Evolutionary conservation across 2,888 invertebrate genomes (phyloP).

Genomic region (Oligia fasciuncula): DNA sequence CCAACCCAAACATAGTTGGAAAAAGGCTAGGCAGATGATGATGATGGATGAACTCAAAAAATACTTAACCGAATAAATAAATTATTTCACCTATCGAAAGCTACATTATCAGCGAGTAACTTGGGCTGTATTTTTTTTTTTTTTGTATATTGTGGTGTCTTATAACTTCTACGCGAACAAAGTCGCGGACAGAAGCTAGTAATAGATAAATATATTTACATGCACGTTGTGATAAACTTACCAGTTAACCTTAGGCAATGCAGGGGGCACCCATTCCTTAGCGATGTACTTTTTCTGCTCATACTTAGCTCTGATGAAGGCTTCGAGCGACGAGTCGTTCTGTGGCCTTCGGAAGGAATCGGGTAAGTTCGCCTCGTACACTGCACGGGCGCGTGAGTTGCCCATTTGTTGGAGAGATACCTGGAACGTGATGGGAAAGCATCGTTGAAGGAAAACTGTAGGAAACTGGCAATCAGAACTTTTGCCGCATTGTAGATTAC

Average conservation of each 20-base stretch:
- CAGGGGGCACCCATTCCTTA: slow-evolving; percentile 98
- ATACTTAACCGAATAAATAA: too few species aligned
- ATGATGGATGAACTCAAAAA: too few species aligned
- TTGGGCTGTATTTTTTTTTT: too few species aligned
- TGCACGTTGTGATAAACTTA: neutral
- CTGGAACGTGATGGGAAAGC: slow-evolving; percentile 64
- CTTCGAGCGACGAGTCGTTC: slow-evolving; percentile 97
- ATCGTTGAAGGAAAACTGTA: neutral
- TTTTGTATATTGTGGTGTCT: too few species aligned
- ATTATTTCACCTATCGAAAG: too few species aligned
- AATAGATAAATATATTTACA: too few species aligned
- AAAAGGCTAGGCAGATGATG: too few species aligned
- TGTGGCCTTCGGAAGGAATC: slow-evolving; percentile 99
- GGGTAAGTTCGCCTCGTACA: slow-evolving; percentile 99
- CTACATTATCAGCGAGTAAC: too few species aligned
- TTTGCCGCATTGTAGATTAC: neutral
- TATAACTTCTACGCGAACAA: too few species aligned
- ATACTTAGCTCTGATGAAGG: slow-evolving; percentile 99
- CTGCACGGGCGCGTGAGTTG: slow-evolving; percentile 98
- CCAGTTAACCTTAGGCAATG: slow-evolving; percentile 95
- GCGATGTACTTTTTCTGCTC: slow-evolving; percentile 99
- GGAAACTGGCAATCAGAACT: neutral
- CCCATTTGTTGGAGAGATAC: slow-evolving; percentile 98
- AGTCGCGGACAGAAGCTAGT: too few species aligned
- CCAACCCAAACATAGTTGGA: too few species aligned